Conservation (phyloP, 30 jellyfish, hydroid and myxozoan genomes). For the Rhopilema esculentum region DNA sequence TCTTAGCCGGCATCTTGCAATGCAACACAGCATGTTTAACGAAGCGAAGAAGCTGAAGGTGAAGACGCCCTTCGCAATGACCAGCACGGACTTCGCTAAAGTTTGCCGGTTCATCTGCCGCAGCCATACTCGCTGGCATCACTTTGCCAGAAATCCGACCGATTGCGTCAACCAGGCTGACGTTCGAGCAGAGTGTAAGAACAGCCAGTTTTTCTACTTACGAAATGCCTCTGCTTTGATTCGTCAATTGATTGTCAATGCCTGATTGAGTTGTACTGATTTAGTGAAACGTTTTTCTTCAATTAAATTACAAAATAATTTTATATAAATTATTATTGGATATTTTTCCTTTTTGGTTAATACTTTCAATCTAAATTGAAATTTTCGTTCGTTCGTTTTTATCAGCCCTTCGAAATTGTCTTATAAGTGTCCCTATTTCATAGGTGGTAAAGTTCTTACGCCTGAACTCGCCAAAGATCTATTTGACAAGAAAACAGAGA, state of each 20-base stretch:
- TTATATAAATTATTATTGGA: no score
- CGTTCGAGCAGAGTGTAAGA: conserved; percentile 73
- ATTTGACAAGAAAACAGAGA: conserved; percentile 17
- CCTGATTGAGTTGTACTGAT: no score
- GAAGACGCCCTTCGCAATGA: conserved; percentile 93
- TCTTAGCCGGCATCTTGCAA: conserved; percentile 95
- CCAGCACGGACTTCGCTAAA: conserved; percentile 74
- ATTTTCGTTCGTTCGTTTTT: no score
- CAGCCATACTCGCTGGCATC: conserved; percentile 60
- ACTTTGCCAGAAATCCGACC: conserved; percentile 82
- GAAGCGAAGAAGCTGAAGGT: conserved; percentile 95
- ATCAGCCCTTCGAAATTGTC: no score
- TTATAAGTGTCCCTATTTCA: no score
- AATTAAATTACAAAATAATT: no score
- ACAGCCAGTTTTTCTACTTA: no score
- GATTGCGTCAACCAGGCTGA: conserved; percentile 72
- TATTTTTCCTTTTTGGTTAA: no score
- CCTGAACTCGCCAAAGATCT: conserved; percentile 85
- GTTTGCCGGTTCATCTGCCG: conserved; percentile 78
- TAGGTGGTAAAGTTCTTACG: conserved; percentile 73
- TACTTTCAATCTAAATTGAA: no score
- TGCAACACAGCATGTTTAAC: conserved; percentile 88
- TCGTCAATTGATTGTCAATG: no score
- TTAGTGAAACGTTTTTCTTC: no score
- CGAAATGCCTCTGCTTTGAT: no score